Base-by-base conservation (phyloP, 2,888 invertebrate species). In the Galerucella nymphaeae region DNA sequence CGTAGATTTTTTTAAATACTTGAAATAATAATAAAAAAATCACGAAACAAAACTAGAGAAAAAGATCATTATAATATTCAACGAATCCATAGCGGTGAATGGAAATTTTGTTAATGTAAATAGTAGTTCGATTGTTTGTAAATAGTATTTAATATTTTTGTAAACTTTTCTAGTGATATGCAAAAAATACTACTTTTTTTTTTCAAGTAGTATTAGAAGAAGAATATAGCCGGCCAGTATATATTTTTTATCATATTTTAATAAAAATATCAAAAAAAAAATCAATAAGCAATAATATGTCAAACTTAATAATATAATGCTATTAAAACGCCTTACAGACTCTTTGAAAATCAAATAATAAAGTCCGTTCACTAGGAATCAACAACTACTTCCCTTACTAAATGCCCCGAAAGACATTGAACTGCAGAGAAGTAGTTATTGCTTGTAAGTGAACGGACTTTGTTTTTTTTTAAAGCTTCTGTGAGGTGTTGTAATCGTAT, bases 201-300 rank as follows among this genome's bases (percentile, higher is more conserved):
- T 73, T 70, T 67, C 8, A 20, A 70, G 67, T 72, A 67, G 69
- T 48, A 50, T 55, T 42, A 74, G 73, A 75, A 78, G 73, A 75
- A 78, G 75, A 78, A 79, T 79, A 76, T 76, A 75, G 79, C 81
- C 78, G 83, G 83, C 83, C 84, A 84, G 83, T 84, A 82, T 80
- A 76, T 78, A 76, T 75, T 30, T 30, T 23, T 30, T 70, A 75
- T 71, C 71, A 63, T 63, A 67, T 65, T 53, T 75, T 70, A 64
- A 66, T 58, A 69, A 72, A 70, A 66, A 14, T 30, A 45, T 55
- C 66, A 53, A 30, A 55, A 62, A 62, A 67, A 48, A 53, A 74
- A 72, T 61, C 69, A 66, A 66, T 73, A 77, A 83, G 77, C 80
- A 83, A 83, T 84, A 83, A 23, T 1, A 23, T 23, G 23, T 23